Conservation (phyloP, 2,888 invertebrate genomes). For the Ormyrus labotus region DNA sequence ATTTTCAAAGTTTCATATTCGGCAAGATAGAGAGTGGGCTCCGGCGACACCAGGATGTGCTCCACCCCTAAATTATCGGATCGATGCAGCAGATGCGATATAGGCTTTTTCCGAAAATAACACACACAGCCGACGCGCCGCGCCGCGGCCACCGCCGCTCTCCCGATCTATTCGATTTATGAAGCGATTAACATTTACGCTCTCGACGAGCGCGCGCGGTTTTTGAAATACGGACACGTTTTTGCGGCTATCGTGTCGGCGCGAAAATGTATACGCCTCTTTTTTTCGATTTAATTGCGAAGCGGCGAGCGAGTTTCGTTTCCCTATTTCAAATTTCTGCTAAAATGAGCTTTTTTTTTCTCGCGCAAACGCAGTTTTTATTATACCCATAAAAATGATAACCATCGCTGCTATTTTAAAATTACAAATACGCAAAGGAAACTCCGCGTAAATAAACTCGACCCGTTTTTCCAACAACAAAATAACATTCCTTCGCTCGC, state of each 20-base stretch:
- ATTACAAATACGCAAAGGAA: background rate
- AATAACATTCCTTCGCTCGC: background rate
- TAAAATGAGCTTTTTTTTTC: background rate
- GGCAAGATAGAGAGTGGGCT: background rate
- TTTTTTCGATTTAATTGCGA: too few relatives aligned
- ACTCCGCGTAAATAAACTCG: background rate
- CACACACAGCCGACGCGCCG: constrained; percentile 15
- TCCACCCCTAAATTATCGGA: constrained; percentile 40
- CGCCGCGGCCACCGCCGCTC: background rate
- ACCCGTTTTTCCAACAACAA: background rate
- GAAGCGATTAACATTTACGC: constrained; percentile 49
- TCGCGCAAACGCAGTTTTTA: too few relatives aligned
- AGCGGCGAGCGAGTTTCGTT: background rate
- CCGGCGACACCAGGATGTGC: background rate
- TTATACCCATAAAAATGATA: background rate
- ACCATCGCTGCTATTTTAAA: background rate
- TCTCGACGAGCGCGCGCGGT: background rate
- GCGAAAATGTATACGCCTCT: too few relatives aligned
- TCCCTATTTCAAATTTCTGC: background rate
- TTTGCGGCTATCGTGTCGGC: background rate
- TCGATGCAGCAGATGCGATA: constrained; percentile 29
- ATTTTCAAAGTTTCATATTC: constrained; percentile 38
- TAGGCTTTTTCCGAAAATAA: constrained; percentile 50
- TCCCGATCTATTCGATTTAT: constrained; percentile 44
- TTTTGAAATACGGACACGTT: constrained; percentile 21